Evolutionary conservation across 2,888 invertebrate species (phyloP).

Genomic region (Elegia similella): DNA sequence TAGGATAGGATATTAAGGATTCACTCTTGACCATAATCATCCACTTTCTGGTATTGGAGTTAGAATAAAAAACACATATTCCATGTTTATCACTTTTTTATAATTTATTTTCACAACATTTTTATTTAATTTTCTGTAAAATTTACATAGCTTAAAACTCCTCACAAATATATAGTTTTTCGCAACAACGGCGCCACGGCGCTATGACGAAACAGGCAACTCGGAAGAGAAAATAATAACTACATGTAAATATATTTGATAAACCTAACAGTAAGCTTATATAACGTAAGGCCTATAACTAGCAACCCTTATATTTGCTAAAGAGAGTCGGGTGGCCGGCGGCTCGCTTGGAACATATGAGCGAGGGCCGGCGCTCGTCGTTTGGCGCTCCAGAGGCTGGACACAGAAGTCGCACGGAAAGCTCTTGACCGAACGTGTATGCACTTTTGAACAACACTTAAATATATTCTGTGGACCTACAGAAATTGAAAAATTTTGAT

Average conservation of each 20-base stretch:
- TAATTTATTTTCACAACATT: slow-evolving; percentile 81
- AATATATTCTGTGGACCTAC: no score
- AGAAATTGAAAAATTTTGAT: no score
- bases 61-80: slow-evolving; percentile 57
- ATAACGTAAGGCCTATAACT: slow-evolving; percentile 63
- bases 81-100: slow-evolving; percentile 80
- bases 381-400: slow-evolving; percentile 25
- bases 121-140: slow-evolving; percentile 80
- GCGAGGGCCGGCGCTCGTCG: slow-evolving; percentile 54
- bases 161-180: slow-evolving; percentile 76
- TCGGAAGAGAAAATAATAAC: slow-evolving; percentile 63
- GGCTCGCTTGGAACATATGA: slow-evolving; percentile 73
- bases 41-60: neutral
- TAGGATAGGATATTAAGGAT: no score
- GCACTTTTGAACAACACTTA: neutral
- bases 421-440: neutral
- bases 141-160: slow-evolving; percentile 82
- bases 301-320: slow-evolving; percentile 53
- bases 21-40: no score
- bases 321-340: slow-evolving; percentile 67
- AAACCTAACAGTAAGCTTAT: slow-evolving; percentile 69
- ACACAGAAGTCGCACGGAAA: slow-evolving; percentile 16
- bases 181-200: slow-evolving; percentile 58
- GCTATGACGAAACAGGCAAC: slow-evolving; percentile 65
- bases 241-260: slow-evolving; percentile 66